Percentiles rank a stretch among this genome's conserved stretches.
These are phyloP conservation scores for Petromus typicus DNA, from an alignment of 2,113 vertebrate genomes.

Conservation along the genomic window DNA sequence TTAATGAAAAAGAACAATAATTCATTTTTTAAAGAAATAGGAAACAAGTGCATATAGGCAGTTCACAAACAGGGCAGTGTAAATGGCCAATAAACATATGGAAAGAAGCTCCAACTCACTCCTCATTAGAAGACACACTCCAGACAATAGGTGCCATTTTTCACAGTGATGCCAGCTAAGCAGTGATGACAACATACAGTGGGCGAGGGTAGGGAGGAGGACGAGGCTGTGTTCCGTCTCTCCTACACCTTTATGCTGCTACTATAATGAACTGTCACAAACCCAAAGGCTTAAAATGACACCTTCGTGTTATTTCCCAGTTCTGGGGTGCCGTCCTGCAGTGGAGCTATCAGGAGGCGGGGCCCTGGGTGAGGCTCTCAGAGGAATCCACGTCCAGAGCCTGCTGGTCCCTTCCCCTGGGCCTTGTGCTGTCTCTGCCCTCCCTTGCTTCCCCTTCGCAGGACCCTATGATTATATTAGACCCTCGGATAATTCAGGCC, in stretches of 20 bases:
- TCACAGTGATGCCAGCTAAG: conserved; percentile 17
- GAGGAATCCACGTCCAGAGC: not conserved
- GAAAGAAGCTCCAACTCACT: conserved; percentile 16
- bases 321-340: no score
- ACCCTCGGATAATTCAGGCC: not conserved
- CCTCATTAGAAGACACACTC: not conserved
- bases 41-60: not conserved
- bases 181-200: not conserved
- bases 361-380: not conserved
- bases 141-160: not conserved
- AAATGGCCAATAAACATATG: conserved; percentile 22
- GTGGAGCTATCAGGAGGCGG: not conserved
- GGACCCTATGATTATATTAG: not conserved
- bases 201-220: fast-evolving
- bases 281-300: not conserved
- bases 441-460: not conserved
- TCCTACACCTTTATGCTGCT: fast-evolving
- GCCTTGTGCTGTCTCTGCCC: not conserved
- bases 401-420: not conserved
- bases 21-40: not conserved
- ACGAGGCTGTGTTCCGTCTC: fast-evolving
- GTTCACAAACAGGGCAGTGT: not conserved
- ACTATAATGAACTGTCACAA: not conserved
- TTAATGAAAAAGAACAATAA: conserved; percentile 49
- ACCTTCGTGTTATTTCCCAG: not conserved